A percentile compares a stretch with the other conserved stretches of the same genome.
phyloP scores from a whole-genome alignment of 2,888 invertebrate species.

The Sminthurides aquaticus region DNA sequence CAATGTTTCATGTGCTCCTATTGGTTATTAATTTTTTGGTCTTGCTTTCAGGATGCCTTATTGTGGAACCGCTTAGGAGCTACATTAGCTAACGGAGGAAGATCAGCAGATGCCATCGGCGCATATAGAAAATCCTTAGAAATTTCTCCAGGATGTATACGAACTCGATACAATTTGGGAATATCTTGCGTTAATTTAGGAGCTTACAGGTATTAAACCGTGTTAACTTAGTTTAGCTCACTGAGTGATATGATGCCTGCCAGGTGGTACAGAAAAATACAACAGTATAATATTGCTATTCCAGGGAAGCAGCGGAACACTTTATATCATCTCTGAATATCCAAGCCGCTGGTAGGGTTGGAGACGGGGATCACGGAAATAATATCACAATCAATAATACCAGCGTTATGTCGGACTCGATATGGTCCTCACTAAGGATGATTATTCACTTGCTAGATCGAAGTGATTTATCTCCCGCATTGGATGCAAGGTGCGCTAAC shows the following conservation, averaged over 20 bases:
- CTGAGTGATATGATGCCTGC: no score
- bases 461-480: slow-evolving; percentile 52
- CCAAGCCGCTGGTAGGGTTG: slow-evolving; percentile 68
- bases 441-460: slow-evolving; percentile 68
- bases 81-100: slow-evolving; percentile 88
- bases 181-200: slow-evolving; percentile 94
- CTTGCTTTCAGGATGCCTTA: slow-evolving; percentile 71
- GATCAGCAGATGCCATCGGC: slow-evolving; percentile 90
- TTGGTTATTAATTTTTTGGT: no score
- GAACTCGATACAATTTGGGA: slow-evolving; percentile 94
- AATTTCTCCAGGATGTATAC: slow-evolving; percentile 88
- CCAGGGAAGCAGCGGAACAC: slow-evolving; percentile 89
- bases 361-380: slow-evolving; percentile 28
- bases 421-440: slow-evolving; percentile 89
- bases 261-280: no score
- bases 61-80: slow-evolving; percentile 97
- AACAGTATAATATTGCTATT: no score
- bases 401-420: slow-evolving; percentile 72
- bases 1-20: no score
- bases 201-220: slow-evolving; percentile 73
- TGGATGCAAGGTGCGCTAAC: slow-evolving; percentile 55
- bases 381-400: not conserved
- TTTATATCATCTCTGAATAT: slow-evolving; percentile 86
- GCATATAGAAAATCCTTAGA: slow-evolving; percentile 88
- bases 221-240: slow-evolving; percentile 26